These are phyloP conservation scores for Pseudobourletiella spinata DNA, from an alignment of 1,140 invertebrate species.

Conservation along the genomic window DNA sequence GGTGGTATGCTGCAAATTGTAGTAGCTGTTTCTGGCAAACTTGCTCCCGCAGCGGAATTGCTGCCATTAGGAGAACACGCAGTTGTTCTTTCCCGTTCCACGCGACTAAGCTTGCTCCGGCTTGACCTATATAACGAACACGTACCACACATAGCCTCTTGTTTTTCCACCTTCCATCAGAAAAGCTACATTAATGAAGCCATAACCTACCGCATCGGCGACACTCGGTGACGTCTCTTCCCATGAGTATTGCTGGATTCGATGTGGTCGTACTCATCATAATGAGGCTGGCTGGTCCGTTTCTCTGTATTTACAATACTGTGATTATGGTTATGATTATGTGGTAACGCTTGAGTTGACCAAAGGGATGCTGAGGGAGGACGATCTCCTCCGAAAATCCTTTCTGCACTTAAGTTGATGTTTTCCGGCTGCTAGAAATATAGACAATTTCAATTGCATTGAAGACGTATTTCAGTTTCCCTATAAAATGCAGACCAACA, in stretches of 20 bases:
- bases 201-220: conserved; percentile 46
- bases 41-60: not conserved
- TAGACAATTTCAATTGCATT: not conserved
- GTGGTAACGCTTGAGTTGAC: conserved; percentile 23
- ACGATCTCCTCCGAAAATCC: conserved; percentile 13
- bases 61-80: conserved; percentile 19
- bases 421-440: conserved; percentile 18
- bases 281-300: conserved; percentile 40
- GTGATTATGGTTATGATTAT: conserved; percentile 41
- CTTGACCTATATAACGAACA: conserved; percentile 28
- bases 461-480: not conserved
- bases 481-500: not conserved
- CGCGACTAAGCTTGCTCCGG: conserved; percentile 30
- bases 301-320: conserved; percentile 44
- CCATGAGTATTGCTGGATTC: conserved; percentile 48
- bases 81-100: conserved; percentile 27
- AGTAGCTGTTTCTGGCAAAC: not conserved
- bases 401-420: conserved; percentile 7
- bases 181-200: not conserved
- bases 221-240: conserved; percentile 51
- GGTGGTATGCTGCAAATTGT: conserved; percentile 20
- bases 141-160: conserved; percentile 22
- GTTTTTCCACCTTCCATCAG: not conserved
- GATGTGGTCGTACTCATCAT: conserved; percentile 43
- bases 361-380: conserved; percentile 20